Conservation (phyloP, 2,888 invertebrate species). For the Alloplasta piceator region DNA sequence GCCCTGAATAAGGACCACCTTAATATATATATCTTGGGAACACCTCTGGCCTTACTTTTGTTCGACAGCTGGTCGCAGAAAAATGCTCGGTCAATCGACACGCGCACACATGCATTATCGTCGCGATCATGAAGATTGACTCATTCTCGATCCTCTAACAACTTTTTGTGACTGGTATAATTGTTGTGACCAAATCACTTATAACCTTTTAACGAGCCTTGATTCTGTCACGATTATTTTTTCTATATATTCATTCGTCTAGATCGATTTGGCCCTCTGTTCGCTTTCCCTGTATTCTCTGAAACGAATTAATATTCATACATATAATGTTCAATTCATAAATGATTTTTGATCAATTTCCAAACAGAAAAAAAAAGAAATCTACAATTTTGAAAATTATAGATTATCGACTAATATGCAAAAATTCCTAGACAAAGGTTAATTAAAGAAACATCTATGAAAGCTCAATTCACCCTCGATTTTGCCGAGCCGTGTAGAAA, state of each 20-base stretch:
- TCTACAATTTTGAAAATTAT: no score
- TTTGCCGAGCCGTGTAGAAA: no score
- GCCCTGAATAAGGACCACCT: no score
- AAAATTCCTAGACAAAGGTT: no score
- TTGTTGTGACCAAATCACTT: constrained; percentile 14
- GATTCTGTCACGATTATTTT: neutral
- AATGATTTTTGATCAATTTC: neutral
- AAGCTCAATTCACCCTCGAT: no score
- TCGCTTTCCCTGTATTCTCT: constrained; percentile 64
- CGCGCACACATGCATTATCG: neutral
- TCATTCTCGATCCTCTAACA: constrained; percentile 14
- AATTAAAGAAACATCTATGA: no score
- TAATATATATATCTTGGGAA: no score
- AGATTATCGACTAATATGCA: no score
- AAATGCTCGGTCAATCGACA: constrained; percentile 55
- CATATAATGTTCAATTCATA: neutral
- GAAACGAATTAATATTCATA: neutral
- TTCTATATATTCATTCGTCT: neutral
- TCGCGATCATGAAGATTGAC: constrained; percentile 29
- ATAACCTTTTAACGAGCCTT: constrained; percentile 30
- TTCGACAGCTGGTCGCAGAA: constrained; percentile 75
- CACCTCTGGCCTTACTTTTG: neutral
- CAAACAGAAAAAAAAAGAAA: neutral
- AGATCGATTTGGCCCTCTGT: neutral
- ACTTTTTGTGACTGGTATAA: constrained; percentile 11